Evolutionary conservation across 2,888 invertebrate genomes (phyloP).

Genomic region (Leptinotarsa haldemani): DNA sequence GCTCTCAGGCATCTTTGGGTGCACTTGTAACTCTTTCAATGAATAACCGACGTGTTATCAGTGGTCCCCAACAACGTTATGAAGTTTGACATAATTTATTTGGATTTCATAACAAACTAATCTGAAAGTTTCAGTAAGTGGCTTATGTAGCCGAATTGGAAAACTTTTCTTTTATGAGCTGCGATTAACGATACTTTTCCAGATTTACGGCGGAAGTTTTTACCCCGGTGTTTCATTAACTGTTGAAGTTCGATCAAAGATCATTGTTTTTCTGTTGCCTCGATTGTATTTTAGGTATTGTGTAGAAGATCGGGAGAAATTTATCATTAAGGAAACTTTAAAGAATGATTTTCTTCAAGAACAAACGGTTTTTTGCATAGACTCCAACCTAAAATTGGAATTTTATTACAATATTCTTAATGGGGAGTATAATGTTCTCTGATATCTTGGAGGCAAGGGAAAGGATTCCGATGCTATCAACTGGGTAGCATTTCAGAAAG

Average conservation of each 20-base stretch:
- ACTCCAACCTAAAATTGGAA: no score
- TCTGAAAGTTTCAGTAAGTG: slow-evolving; percentile 20
- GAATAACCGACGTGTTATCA: not conserved
- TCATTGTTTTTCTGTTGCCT: not conserved
- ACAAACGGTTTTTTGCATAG: no score
- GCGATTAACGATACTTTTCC: slow-evolving; percentile 23
- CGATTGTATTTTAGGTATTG: not conserved
- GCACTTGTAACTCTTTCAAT: no score
- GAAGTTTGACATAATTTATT: slow-evolving; percentile 5
- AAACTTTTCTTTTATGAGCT: slow-evolving; percentile 23
- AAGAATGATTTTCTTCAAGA: no score
- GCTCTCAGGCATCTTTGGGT: no score
- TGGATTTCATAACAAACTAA: slow-evolving; percentile 23
- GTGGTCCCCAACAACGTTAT: not conserved
- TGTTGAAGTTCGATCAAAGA: not conserved
- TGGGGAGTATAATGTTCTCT: no score
- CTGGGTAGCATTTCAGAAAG: no score
- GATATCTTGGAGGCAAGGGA: no score
- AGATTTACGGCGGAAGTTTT: slow-evolving; percentile 21
- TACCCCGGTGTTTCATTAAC: not conserved
- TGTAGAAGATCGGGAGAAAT: not conserved
- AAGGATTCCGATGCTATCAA: no score
- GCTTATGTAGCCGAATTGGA: slow-evolving; percentile 21
- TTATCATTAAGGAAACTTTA: not conserved
- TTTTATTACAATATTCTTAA: no score